Evolutionary conservation across 2,797 vertebrate genomes (phyloP).

Genomic region (Anolis apletophallus): DNA sequence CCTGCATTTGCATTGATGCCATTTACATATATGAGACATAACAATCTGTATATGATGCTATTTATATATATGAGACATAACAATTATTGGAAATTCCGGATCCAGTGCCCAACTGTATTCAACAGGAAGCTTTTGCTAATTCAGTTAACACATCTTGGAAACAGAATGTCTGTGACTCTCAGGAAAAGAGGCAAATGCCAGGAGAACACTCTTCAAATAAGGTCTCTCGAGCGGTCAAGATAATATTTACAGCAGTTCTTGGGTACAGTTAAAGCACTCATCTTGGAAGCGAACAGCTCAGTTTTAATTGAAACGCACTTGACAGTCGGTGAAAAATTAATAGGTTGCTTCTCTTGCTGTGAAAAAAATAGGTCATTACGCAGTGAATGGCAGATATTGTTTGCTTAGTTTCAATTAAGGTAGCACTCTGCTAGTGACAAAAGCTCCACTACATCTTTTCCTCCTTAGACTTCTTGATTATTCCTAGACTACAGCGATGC

Average conservation of each 20-base stretch:
- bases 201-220: background rate
- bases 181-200: background rate
- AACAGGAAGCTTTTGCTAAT: background rate
- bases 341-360: slow-evolving; percentile 43
- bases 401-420: slow-evolving; percentile 55
- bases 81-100: no score
- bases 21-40: no score
- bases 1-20: no score
- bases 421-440: slow-evolving; percentile 46
- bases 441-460: slow-evolving; percentile 46
- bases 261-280: slow-evolving; percentile 31
- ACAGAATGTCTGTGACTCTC: background rate
- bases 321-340: slow-evolving; percentile 66
- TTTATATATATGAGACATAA: no score
- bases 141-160: background rate
- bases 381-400: slow-evolving; percentile 55
- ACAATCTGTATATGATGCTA: no score
- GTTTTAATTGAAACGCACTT: slow-evolving; percentile 55
- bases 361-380: slow-evolving; percentile 61
- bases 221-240: slow-evolving; percentile 29
- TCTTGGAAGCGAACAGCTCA: slow-evolving; percentile 31
- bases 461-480: slow-evolving; percentile 50
- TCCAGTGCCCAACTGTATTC: no score
- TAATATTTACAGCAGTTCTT: slow-evolving; percentile 41
- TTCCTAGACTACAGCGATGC: slow-evolving; percentile 46